A percentile compares a stretch with the other conserved stretches of the same genome.
Evolutionary conservation across 2,797 vertebrate genomes (phyloP).

Genomic region (Anabacerthia variegaticeps): DNA sequence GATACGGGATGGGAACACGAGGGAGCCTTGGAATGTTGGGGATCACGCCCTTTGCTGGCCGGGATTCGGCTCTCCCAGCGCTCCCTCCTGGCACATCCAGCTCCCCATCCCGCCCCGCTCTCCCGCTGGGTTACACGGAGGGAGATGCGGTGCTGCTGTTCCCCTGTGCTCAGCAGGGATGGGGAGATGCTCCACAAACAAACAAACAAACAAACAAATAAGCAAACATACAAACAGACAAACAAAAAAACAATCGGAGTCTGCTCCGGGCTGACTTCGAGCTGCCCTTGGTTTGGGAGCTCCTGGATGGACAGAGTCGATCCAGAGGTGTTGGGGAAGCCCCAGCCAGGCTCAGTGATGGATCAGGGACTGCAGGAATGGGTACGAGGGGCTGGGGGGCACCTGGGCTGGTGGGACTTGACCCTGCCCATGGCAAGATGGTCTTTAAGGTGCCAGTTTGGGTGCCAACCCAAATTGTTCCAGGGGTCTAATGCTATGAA

Average conservation of each 20-base stretch:
- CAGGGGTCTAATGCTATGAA: neutral
- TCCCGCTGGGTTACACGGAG: neutral
- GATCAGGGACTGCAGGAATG: neutral
- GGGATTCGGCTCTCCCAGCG: neutral
- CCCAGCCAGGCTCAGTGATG: fast-evolving
- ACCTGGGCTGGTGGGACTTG: no score
- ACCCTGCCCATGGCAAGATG: neutral
- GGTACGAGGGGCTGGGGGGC: neutral
- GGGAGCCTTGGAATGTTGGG: fast-evolving
- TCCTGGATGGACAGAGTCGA: neutral
- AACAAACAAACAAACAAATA: no score
- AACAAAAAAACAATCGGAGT: neutral
- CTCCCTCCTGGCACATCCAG: neutral
- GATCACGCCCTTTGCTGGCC: fast-evolving
- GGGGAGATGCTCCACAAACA: neutral
- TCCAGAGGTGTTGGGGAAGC: neutral
- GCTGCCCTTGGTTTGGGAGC: neutral
- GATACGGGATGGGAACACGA: fast-evolving
- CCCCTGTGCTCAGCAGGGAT: fast-evolving
- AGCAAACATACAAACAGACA: neutral
- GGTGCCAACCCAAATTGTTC: neutral
- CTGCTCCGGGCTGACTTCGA: fast-evolving
- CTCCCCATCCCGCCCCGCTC: neutral
- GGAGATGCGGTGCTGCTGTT: fast-evolving
- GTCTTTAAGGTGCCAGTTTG: neutral